Evolutionary conservation across 2,797 vertebrate species (phyloP).

Genomic region (Pseudocheirus occidentalis): DNA sequence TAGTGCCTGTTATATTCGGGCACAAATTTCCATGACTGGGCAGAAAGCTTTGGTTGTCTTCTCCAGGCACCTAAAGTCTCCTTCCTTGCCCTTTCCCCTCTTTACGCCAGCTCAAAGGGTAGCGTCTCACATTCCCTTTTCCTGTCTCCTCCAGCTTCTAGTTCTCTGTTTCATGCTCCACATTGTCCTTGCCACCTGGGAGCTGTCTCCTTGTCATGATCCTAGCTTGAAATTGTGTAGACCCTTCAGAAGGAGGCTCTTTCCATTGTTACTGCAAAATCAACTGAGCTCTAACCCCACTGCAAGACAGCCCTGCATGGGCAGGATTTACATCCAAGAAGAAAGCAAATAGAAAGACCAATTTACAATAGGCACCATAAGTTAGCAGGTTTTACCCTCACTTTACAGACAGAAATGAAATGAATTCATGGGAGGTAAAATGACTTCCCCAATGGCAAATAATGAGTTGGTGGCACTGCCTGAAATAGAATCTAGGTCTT

Average conservation of each 20-base stretch:
- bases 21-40: background rate
- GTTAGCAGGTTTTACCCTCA: background rate
- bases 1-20: background rate
- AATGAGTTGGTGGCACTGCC: background rate
- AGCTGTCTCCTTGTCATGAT: background rate
- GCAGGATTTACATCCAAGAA: background rate
- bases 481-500: background rate
- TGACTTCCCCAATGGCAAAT: background rate
- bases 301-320: background rate
- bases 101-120: background rate
- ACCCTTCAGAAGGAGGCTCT: background rate
- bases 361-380: background rate
- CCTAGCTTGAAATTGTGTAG: background rate
- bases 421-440: background rate
- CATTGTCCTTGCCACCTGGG: background rate
- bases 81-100: background rate
- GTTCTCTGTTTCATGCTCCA: background rate
- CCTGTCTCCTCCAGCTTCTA: background rate
- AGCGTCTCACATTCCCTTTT: background rate
- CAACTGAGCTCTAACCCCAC: background rate
- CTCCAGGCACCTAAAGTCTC: background rate
- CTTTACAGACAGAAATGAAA: background rate
- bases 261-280: background rate
- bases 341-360: background rate
- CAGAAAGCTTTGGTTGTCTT: background rate